These are phyloP conservation scores for Hirtodrosophila trivittata DNA, from an alignment of 2,888 invertebrate species.

Conservation along the genomic window DNA sequence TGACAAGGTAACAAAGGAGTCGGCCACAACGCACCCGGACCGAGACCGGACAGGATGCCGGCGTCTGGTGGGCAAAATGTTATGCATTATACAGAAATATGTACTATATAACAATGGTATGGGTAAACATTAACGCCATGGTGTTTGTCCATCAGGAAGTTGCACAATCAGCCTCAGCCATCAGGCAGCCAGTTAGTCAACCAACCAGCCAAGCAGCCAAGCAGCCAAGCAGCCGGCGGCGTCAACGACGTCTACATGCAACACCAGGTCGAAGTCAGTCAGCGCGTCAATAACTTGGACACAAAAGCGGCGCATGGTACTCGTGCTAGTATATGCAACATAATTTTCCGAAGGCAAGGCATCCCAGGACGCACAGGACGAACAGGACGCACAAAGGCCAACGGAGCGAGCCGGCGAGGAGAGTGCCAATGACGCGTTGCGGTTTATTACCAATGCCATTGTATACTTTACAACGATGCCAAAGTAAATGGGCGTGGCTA, in stretches of 20 bases:
- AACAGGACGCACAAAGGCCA: constrained; percentile 26
- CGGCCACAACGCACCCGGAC: constrained; percentile 3
- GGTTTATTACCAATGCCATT: constrained; percentile 72
- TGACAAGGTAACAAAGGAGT: constrained; percentile 47
- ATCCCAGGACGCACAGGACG: constrained; percentile 25
- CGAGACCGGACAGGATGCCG: constrained; percentile 5
- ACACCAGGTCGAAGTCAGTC: constrained; percentile 47
- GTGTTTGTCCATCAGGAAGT: constrained; percentile 60
- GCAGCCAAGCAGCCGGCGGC: constrained; percentile 45
- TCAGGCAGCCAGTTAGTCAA: constrained; percentile 35
- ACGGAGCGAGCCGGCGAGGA: constrained; percentile 27
- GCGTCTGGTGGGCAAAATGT: constrained; percentile 54
- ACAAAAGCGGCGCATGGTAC: constrained; percentile 47
- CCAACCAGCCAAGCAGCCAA: too few species aligned
- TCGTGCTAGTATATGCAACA: constrained; percentile 45
- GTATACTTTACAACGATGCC: constrained; percentile 60
- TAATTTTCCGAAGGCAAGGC: constrained; percentile 36
- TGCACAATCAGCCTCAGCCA: constrained; percentile 51
- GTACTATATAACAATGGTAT: constrained; percentile 21
- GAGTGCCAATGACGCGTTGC: constrained; percentile 68
- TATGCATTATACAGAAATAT: constrained; percentile 65
- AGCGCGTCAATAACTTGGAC: constrained; percentile 60
- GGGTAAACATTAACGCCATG: constrained; percentile 67
- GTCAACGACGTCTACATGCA: constrained; percentile 44
- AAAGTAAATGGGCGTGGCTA: constrained; percentile 58